Conservation (phyloP, 2,888 invertebrate species). For the Endotricha flammealis region DNA sequence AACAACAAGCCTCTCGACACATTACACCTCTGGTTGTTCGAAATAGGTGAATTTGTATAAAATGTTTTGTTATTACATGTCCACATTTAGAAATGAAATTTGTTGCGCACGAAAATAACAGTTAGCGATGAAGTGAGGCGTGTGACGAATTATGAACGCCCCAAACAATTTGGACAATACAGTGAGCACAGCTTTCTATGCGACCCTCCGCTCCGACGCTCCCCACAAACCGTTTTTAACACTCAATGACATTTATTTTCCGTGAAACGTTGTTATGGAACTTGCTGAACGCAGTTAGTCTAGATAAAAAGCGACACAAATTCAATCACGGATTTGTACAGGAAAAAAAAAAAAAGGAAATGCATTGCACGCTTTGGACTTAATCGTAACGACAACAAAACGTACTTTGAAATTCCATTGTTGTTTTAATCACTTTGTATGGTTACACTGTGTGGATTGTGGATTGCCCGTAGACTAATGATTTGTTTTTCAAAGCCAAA, state of each 20-base stretch:
- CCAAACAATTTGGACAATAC: slow-evolving; percentile 59
- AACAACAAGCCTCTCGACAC: slow-evolving; percentile 13
- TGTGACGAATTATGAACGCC: slow-evolving; percentile 59
- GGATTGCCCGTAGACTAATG: too few species aligned
- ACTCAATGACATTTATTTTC: slow-evolving; percentile 42
- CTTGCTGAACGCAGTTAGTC: slow-evolving; percentile 26
- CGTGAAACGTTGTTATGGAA: slow-evolving; percentile 26
- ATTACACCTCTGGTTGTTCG: too few species aligned
- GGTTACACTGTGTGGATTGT: too few species aligned
- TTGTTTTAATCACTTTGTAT: background rate
- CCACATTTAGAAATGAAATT: slow-evolving; percentile 26
- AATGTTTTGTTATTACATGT: too few species aligned
- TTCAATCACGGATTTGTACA: slow-evolving; percentile 8
- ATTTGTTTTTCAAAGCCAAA: too few species aligned
- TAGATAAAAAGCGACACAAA: slow-evolving; percentile 25
- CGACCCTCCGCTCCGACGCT: slow-evolving; percentile 33
- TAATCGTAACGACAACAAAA: too few species aligned
- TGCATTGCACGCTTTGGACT: too few species aligned
- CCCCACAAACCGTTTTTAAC: slow-evolving; percentile 37
- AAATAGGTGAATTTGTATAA: too few species aligned
- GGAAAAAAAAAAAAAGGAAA: slow-evolving; percentile 1
- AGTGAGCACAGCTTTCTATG: slow-evolving; percentile 36
- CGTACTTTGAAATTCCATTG: background rate
- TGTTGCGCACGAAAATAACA: slow-evolving; percentile 41
- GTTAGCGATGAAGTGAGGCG: slow-evolving; percentile 46